Evolutionary conservation across 1,140 invertebrate species (phyloP).

Genomic region (Drosophila ogumai): DNA sequence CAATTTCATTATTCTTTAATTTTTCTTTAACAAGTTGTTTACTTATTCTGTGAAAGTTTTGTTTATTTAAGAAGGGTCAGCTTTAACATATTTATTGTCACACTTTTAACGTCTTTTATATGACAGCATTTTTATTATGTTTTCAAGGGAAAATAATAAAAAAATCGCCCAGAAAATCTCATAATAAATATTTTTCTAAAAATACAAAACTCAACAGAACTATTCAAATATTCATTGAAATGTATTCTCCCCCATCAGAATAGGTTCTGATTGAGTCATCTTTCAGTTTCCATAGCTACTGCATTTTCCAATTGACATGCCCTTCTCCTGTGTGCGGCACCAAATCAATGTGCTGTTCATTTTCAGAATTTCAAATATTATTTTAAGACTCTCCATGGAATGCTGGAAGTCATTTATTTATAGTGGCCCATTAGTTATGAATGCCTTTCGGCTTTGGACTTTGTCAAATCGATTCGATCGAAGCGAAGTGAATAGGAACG

Average conservation of each 20-base stretch:
- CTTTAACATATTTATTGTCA: background rate
- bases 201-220: no score
- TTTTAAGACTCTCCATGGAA: slow-evolving; percentile 31
- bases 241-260: background rate
- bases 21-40: slow-evolving; percentile 19
- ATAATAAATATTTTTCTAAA: background rate
- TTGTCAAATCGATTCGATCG: slow-evolving; percentile 60
- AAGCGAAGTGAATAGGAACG: slow-evolving; percentile 5
- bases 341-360: slow-evolving; percentile 52
- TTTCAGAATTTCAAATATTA: slow-evolving; percentile 56
- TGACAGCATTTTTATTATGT: background rate
- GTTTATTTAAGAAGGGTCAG: background rate
- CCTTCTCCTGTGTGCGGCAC: slow-evolving; percentile 11
- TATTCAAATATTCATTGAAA: background rate
- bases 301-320: slow-evolving; percentile 43
- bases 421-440: slow-evolving; percentile 36
- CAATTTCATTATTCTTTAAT: slow-evolving; percentile 46
- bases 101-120: background rate
- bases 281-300: slow-evolving; percentile 11
- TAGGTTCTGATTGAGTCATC: slow-evolving; percentile 16
- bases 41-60: background rate
- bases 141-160: no score
- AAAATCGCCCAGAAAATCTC: no score
- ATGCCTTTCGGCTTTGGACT: slow-evolving; percentile 32
- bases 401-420: slow-evolving; percentile 54